Conservation (phyloP, 2,888 invertebrate genomes). For the Entomobrya proxima region DNA sequence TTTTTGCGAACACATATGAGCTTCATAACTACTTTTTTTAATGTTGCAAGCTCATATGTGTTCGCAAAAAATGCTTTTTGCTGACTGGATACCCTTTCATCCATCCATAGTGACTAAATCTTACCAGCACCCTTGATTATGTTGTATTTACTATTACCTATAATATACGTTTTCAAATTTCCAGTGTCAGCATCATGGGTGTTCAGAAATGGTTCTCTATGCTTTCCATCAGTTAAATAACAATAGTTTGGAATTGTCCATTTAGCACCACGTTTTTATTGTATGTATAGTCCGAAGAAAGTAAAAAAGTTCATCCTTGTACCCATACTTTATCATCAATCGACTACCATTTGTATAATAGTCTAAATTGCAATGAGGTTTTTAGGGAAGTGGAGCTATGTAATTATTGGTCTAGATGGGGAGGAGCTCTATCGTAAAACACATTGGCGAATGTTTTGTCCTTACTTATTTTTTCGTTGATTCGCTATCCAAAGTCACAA, state of each 20-base stretch:
- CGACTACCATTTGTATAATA: background rate
- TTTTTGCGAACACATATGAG: no score
- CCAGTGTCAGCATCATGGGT: background rate
- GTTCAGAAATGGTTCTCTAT: background rate
- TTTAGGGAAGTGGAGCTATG: constrained; percentile 51
- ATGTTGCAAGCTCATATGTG: no score
- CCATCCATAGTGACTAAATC: no score
- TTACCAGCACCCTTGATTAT: no score
- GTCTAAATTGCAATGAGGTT: constrained; percentile 45
- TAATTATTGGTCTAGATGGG: constrained; percentile 33
- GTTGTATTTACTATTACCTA: no score
- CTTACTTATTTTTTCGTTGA: background rate
- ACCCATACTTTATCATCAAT: background rate
- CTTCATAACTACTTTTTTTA: no score
- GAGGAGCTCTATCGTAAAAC: constrained; percentile 18
- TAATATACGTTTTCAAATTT: background rate
- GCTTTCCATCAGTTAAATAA: background rate
- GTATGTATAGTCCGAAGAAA: background rate
- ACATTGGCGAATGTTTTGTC: constrained; percentile 14
- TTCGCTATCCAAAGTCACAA: background rate
- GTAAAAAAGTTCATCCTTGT: background rate
- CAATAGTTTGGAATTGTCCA: constrained; percentile 11
- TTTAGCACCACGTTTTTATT: constrained; percentile 12
- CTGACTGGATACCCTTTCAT: no score
- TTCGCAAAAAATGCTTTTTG: no score